phyloP scores from a whole-genome alignment of 2,113 vertebrate genomes.

The Alosa alosa region DNA sequence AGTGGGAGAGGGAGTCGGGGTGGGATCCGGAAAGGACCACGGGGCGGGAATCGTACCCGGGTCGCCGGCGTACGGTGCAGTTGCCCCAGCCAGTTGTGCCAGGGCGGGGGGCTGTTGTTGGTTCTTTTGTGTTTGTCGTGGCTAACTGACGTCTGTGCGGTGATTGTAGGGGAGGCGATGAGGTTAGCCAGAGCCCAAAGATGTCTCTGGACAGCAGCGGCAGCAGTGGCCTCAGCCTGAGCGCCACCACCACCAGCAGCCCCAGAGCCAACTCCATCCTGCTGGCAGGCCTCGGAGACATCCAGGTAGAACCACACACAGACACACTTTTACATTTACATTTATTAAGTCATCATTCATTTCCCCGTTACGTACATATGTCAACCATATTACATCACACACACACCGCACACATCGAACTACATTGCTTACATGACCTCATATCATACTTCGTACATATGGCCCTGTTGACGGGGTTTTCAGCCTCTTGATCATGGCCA shows the following conservation, averaged over 20 bases:
- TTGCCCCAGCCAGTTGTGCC: too few relatives aligned
- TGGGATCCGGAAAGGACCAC: too few relatives aligned
- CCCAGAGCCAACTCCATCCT: constrained; percentile 80
- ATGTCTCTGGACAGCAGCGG: constrained; percentile 76
- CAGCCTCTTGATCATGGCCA: neutral
- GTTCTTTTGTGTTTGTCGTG: neutral
- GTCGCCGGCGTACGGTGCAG: too few relatives aligned
- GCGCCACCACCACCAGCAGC: constrained; percentile 73
- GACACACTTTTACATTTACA: neutral
- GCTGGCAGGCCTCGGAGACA: constrained; percentile 82
- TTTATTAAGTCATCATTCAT: neutral
- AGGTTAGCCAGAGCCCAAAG: constrained; percentile 85
- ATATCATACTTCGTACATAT: neutral
- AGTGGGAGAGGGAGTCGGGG: too few relatives aligned
- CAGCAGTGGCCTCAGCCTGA: constrained; percentile 71
- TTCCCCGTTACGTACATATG: too few relatives aligned
- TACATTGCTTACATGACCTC: neutral
- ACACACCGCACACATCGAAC: neutral
- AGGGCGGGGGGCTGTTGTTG: neutral
- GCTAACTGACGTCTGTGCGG: neutral
- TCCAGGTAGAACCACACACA: constrained; percentile 71
- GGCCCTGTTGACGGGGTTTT: neutral
- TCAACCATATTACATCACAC: neutral
- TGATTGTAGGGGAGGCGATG: constrained; percentile 78
- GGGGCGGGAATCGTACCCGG: too few relatives aligned